phyloP scores from a whole-genome alignment of 2,113 vertebrate species.

The Trematomus loennbergii region DNA sequence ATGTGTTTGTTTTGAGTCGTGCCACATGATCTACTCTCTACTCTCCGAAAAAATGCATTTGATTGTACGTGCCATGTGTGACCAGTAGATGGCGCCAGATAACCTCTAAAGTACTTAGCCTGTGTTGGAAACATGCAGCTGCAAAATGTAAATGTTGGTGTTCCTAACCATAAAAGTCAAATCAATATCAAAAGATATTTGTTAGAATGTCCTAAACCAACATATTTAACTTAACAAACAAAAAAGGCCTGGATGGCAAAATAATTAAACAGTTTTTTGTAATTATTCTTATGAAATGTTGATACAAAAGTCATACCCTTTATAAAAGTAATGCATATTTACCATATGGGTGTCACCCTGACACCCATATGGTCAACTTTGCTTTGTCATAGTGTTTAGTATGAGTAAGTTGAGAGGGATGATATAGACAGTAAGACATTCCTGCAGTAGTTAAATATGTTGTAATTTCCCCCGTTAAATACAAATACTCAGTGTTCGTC shows the following conservation, averaged over 20 bases:
- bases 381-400: neutral
- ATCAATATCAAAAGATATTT: neutral
- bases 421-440: neutral
- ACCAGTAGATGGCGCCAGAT: conserved; percentile 59
- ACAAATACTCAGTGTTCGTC: neutral
- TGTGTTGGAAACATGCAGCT: neutral
- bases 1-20: neutral
- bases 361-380: neutral
- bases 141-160: neutral
- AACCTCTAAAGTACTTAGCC: neutral
- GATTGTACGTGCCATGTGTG: neutral
- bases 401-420: neutral
- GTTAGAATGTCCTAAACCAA: neutral
- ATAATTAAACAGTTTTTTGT: neutral
- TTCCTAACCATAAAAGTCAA: neutral
- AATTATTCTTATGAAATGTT: neutral
- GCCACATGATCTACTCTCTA: neutral
- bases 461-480: neutral
- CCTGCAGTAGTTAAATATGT: neutral
- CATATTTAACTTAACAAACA: neutral
- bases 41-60: fast-evolving
- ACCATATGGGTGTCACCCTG: too few species aligned
- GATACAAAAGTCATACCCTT: neutral
- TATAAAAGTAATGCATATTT: neutral
- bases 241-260: neutral